phyloP scores from a whole-genome alignment of 1,140 invertebrate species.

The Leptonema lineaticorne region DNA sequence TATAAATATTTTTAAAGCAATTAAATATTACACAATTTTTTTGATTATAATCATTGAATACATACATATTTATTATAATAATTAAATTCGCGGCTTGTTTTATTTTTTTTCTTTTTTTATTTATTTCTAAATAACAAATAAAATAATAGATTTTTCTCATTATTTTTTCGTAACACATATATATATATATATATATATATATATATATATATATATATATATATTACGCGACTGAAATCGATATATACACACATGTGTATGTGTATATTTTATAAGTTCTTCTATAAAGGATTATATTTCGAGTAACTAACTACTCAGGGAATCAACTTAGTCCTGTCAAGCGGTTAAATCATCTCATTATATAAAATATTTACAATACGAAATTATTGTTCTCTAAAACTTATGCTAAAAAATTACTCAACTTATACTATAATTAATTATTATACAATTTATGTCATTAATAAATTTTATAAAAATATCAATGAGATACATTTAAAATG shows the following conservation, averaged over 20 bases:
- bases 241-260: not conserved
- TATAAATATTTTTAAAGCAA: too few species aligned
- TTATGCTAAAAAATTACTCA: not conserved
- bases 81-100: too few species aligned
- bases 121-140: too few species aligned
- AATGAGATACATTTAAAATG: too few species aligned
- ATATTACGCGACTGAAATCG: too few species aligned
- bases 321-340: constrained; percentile 11
- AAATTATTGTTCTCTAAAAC: not conserved
- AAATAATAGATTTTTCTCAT: too few species aligned
- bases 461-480: not conserved
- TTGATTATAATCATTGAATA: too few species aligned
- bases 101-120: too few species aligned
- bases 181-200: not conserved
- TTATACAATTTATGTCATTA: not conserved
- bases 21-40: too few species aligned
- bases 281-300: not conserved
- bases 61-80: too few species aligned
- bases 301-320: not conserved
- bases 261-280: not conserved
- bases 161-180: not conserved
- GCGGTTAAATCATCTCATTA: constrained; percentile 36
- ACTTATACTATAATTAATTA: not conserved
- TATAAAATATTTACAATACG: constrained; percentile 27
- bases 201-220: not conserved